phyloP scores from a whole-genome alignment of 2,888 invertebrate genomes.

The Pasiphila rectangulata region DNA sequence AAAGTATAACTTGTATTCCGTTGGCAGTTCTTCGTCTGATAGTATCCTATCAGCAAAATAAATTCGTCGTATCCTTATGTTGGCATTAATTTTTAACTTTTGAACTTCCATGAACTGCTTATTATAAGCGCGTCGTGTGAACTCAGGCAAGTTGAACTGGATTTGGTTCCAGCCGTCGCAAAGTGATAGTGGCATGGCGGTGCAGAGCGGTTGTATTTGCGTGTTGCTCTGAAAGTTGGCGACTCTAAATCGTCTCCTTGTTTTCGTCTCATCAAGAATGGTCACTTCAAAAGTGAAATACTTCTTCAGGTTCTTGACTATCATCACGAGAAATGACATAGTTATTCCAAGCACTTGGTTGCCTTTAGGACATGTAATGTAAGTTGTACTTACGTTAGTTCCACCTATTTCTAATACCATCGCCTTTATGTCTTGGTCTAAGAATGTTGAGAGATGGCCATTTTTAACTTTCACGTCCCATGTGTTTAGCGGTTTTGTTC shows the following conservation, averaged over 20 bases:
- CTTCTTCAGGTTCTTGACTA: conserved; percentile 82
- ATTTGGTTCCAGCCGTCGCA: conserved; percentile 94
- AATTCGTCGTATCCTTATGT: conserved; percentile 94
- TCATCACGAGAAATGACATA: conserved; percentile 92
- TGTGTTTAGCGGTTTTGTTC: conserved; percentile 75
- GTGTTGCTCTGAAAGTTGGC: conserved; percentile 96
- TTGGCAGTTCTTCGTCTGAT: conserved; percentile 93
- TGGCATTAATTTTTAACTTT: conserved; percentile 96
- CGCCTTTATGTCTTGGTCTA: conserved; percentile 97
- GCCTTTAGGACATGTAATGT: conserved; percentile 95
- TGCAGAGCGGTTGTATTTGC: conserved; percentile 87
- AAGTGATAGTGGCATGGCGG: conserved; percentile 97
- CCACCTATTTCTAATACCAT: conserved; percentile 97
- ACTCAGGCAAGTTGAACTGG: conserved; percentile 98
- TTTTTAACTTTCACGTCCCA: conserved; percentile 87
- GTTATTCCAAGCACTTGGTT: conserved; percentile 94
- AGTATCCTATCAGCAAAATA: conserved; percentile 94
- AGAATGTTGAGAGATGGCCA: conserved; percentile 95
- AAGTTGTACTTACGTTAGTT: conserved; percentile 97
- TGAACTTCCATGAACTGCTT: conserved; percentile 95
- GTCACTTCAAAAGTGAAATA: conserved; percentile 97
- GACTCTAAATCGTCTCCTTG: conserved; percentile 93
- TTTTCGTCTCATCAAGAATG: conserved; percentile 92
- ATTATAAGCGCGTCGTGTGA: conserved; percentile 96
- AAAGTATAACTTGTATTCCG: conserved; percentile 92